Evolutionary conservation across 2,797 vertebrate species (phyloP), one percentile per base, ranked within the genome.

Genomic region (Urophycis tenuis): DNA sequence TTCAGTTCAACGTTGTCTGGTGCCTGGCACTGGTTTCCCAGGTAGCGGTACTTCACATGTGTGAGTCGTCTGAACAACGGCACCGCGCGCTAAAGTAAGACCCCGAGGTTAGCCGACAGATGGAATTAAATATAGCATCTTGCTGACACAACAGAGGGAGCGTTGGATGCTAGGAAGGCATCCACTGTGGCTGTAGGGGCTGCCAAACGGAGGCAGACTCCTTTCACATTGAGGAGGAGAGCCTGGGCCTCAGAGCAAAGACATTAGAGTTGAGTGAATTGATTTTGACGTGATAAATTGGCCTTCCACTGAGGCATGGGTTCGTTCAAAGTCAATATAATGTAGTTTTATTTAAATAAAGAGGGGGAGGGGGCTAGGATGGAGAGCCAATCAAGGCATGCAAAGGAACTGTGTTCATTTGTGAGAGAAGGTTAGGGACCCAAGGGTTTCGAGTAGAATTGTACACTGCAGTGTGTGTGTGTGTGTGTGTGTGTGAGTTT

Each of bases 251-350:
- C 15, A 74, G 64, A 76, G 75, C 75, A 74, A 74, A 69, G 73
- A 75, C 53, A 71, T 77, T 71, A 25, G 60, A 33, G 71, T 72
- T 80, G 32, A 73, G 64, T 74, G 30, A 76, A 76, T 70, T 74
- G 75, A 77, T 74, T 80, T 72, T 77, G 73, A 77, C 73, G 72
- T 74, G 41, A 60, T 29, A 77, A 74, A 80, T 80, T 80, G 75
- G n/a, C 69, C 73, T 72, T 69, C 36, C 39, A 71, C 36, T 74
- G 45, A 45, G 60, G 74, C 78, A 35, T 70, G 78, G 74, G 71
- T 53, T n/a, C 7, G n/a, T 69, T 71, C 74, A 79, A 79, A 74
- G 72, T 73, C 75, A 76, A 74, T 74, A 49, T 36, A 74, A 30
- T 67, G 53, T n/a, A 39, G 60, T 67, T 29, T 7, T 67, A 67